Base-by-base conservation (phyloP, 1,140 invertebrate species). In the Sycophaga agraensis region DNA sequence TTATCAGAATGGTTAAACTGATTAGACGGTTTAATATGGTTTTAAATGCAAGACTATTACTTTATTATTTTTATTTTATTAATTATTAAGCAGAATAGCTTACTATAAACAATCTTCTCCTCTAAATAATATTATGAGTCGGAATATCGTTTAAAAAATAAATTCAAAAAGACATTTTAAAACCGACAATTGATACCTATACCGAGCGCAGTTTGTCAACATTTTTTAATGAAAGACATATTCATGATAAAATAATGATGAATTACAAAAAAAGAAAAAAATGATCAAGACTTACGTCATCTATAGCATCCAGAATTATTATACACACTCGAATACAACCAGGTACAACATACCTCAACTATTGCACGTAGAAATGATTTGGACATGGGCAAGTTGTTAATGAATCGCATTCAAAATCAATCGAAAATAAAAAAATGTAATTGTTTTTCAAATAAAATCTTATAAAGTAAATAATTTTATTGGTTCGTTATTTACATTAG, bases 271-370 rank as follows among this genome's bases (percentile, higher is more conserved):
- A n/a, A n/a, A n/a, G n/a, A n/a, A n/a, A n/a, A n/a, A 34, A 11
- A 53, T 35, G 22, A 61, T 54, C 31, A 19, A 54, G 28, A 28
- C 34, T 61, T 21, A 35, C 40, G 31, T 62, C 35, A 62, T 56
- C 35, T 59, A 16, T 59, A 55, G 51, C 43, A 59, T 54, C 34
- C 43, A 66, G 37, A n/a, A n/a, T n/a, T 48, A 22, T 59, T 35
- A 59, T 37, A 55, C 45, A 39, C 43, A 46, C 24, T 59, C 22
- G n/a, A n/a, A n/a, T n/a, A n/a, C n/a, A n/a, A n/a, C n/a, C n/a
- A 22, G 45, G 31, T 45, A 46, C 37, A 59, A 43, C 28, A 17
- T 45, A 51, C 26, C 17, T 43, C 16, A 51, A 51, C 12, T 46
- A 55, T 49, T 6, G 17, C 24, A 61, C 17, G 17, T 61, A 55